Evolutionary conservation across 2,888 invertebrate species (phyloP).

Genomic region (Furcula furcula): DNA sequence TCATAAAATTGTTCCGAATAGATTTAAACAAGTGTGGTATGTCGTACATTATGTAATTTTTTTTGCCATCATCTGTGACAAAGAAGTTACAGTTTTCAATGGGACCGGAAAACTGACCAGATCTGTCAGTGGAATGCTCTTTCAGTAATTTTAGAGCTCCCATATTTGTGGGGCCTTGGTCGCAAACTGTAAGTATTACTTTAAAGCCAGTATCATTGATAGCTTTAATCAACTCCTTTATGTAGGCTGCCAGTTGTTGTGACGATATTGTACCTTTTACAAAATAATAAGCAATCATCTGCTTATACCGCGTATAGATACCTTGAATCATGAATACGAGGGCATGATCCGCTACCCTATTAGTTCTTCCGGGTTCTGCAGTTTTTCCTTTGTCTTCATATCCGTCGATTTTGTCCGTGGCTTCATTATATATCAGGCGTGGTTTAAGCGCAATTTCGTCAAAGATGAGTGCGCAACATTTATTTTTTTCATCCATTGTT

Average conservation of each 20-base stretch:
- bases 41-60: constrained; percentile 4
- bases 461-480: constrained; percentile 12
- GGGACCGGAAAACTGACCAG: constrained; percentile 2
- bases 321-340: constrained; percentile 24
- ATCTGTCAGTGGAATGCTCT: neutral
- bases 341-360: constrained; percentile 17
- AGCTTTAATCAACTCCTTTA: constrained; percentile 7
- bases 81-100: neutral
- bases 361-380: neutral
- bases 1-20: constrained; percentile 9
- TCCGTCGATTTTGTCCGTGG: constrained; percentile 15
- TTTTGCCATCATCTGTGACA: neutral
- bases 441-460: constrained; percentile 21
- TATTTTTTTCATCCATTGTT: constrained; percentile 5
- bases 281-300: constrained; percentile 24
- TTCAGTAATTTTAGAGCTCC: constrained; percentile 8
- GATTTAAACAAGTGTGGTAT: constrained; percentile 17
- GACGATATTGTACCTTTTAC: constrained; percentile 17
- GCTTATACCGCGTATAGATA: constrained; percentile 17
- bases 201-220: constrained; percentile 7
- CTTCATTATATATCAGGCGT: constrained; percentile 8
- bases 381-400: constrained; percentile 12
- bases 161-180: constrained; percentile 20
- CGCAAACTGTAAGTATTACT: constrained; percentile 15
- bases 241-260: constrained; percentile 6